Percentiles rank a stretch among this genome's conserved stretches.
Evolutionary conservation across 2,113 vertebrate genomes (phyloP).

Genomic region (Ptychochromis oligacanthus): DNA sequence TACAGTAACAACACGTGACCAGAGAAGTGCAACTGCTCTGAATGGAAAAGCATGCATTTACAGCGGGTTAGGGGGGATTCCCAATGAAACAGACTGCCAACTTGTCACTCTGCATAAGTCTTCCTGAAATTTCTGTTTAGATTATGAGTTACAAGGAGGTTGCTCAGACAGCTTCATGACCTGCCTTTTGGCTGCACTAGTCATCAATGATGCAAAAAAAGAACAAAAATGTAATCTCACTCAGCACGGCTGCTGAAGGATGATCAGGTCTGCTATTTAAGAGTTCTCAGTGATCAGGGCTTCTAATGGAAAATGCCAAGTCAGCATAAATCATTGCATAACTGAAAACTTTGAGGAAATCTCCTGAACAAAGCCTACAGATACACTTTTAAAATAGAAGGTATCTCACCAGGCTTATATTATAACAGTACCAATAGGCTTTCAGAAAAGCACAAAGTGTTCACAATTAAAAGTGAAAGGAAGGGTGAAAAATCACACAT

Average conservation of each 20-base stretch:
- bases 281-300: neutral
- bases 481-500: neutral
- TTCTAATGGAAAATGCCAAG: neutral
- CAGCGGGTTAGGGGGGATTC: neutral
- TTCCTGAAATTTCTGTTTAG: constrained; percentile 19
- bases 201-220: neutral
- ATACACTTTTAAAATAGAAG: neutral
- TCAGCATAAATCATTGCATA: neutral
- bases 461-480: neutral
- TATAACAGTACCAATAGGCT: neutral
- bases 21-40: neutral
- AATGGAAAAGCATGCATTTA: constrained; percentile 9
- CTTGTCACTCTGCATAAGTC: neutral
- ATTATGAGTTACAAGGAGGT: neutral
- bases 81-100: neutral
- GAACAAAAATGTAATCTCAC: neutral
- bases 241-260: neutral
- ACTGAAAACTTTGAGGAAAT: neutral
- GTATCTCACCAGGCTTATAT: neutral
- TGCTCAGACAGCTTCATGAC: neutral
- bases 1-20: constrained; percentile 38
- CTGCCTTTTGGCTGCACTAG: too few relatives aligned
- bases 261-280: neutral
- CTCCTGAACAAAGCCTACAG: neutral
- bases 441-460: neutral